phyloP scores from a whole-genome alignment of 2,113 vertebrate species.

The Colistium nudipinnis region DNA sequence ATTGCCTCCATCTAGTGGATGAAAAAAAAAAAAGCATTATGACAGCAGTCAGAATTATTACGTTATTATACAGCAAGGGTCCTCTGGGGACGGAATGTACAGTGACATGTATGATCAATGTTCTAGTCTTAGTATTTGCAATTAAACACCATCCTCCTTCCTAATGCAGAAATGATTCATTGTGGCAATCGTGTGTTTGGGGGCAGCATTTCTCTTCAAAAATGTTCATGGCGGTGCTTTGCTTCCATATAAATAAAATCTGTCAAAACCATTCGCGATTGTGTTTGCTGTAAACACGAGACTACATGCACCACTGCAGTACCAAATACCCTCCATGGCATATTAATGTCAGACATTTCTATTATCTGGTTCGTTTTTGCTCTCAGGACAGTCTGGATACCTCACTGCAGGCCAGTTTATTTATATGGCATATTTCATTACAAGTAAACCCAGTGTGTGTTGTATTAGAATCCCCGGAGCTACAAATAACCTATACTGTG shows the following conservation, averaged over 20 bases:
- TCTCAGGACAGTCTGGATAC: too few species aligned
- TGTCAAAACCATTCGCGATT: background rate
- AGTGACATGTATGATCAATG: background rate
- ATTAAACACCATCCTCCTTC: background rate
- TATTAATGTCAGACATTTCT: background rate
- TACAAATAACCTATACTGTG: background rate
- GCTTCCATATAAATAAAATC: background rate
- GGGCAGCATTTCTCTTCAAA: background rate
- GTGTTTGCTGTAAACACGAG: too few species aligned
- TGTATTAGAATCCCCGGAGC: background rate
- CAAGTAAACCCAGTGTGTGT: background rate
- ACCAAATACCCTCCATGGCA: background rate
- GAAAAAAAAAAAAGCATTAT: background rate
- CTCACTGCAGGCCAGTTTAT: too few species aligned
- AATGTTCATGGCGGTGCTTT: background rate
- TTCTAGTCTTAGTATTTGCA: background rate
- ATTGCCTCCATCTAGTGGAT: conserved; percentile 66
- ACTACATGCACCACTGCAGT: too few species aligned
- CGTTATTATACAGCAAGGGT: background rate
- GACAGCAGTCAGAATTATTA: background rate
- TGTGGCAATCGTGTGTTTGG: background rate
- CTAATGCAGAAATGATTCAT: background rate
- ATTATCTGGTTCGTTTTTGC: too few species aligned
- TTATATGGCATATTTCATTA: background rate
- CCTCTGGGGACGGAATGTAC: background rate